phyloP scores from a whole-genome alignment of 2,797 vertebrate species.

The Prunella strophiata region DNA sequence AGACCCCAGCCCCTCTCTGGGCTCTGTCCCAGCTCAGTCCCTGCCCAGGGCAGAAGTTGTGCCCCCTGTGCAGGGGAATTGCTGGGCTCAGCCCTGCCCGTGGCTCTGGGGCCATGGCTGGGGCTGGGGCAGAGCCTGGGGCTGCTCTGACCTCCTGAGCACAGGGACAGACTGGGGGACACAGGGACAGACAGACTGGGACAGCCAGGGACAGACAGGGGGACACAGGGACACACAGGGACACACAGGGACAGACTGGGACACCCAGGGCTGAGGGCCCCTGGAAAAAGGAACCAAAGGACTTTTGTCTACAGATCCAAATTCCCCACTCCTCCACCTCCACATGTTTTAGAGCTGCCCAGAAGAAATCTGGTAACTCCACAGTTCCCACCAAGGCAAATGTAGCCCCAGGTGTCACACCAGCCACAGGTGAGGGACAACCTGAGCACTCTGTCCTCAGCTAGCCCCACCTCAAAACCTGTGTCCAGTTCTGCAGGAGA shows the following conservation, averaged over 20 bases:
- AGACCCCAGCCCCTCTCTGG: background rate
- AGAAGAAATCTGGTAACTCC: background rate
- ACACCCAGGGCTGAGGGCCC: background rate
- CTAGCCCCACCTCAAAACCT: background rate
- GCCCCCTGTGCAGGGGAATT: background rate
- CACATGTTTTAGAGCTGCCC: background rate
- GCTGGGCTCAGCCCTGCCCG: too few relatives aligned
- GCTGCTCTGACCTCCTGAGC: too few relatives aligned
- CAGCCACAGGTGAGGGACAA: background rate
- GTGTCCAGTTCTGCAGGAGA: background rate
- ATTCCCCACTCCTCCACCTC: background rate
- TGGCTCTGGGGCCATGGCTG: too few relatives aligned
- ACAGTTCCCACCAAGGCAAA: background rate
- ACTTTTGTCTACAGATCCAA: background rate
- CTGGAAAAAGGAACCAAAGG: background rate
- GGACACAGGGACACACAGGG: too few relatives aligned
- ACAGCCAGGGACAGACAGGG: too few relatives aligned
- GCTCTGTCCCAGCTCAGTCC: too few relatives aligned
- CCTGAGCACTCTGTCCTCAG: background rate
- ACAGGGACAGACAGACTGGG: too few relatives aligned
- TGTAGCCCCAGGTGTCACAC: fast-evolving
- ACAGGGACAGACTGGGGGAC: too few relatives aligned
- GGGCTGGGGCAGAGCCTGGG: too few relatives aligned
- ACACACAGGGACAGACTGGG: too few relatives aligned
- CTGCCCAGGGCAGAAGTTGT: background rate